Percentiles rank a stretch among this genome's conserved stretches.
phyloP scores from a whole-genome alignment of 53 echinoderm and acorn worm genomes.

The Stichopus horrens region DNA sequence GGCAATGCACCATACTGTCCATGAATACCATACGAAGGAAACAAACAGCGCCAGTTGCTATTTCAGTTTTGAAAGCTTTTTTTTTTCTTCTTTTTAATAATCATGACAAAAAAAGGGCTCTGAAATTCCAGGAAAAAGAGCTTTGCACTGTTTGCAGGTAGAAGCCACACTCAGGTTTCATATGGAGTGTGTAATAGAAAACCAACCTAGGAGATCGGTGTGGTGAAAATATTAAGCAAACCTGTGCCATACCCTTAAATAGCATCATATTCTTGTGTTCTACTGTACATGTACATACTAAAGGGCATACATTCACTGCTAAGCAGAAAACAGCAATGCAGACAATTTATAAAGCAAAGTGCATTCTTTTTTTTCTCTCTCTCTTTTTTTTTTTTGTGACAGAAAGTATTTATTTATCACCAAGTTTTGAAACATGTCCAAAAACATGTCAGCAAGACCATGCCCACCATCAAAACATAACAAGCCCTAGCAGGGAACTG shows the following conservation, averaged over 20 bases:
- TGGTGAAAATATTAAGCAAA: background rate
- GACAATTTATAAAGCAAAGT: too few species aligned
- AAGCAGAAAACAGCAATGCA: background rate
- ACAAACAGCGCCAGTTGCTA: background rate
- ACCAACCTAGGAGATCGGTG: background rate
- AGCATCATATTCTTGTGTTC: background rate
- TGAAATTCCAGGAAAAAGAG: background rate
- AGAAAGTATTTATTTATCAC: too few species aligned
- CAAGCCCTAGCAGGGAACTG: too few species aligned
- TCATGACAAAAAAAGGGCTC: background rate
- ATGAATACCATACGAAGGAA: too few species aligned
- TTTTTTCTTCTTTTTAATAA: background rate
- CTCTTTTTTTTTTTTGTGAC: too few species aligned
- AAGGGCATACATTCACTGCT: background rate
- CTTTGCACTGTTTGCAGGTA: background rate
- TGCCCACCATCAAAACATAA: too few species aligned
- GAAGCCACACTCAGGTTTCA: background rate
- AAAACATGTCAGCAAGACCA: too few species aligned
- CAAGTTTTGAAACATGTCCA: too few species aligned
- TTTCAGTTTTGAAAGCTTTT: background rate
- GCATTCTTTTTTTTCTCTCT: too few species aligned
- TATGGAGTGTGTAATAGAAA: slow-evolving; percentile 14
- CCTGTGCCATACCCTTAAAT: background rate
- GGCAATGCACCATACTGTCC: too few species aligned
- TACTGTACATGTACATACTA: background rate